Evolutionary conservation across 2,888 invertebrate species (phyloP).

Genomic region (Tachina lurida): DNA sequence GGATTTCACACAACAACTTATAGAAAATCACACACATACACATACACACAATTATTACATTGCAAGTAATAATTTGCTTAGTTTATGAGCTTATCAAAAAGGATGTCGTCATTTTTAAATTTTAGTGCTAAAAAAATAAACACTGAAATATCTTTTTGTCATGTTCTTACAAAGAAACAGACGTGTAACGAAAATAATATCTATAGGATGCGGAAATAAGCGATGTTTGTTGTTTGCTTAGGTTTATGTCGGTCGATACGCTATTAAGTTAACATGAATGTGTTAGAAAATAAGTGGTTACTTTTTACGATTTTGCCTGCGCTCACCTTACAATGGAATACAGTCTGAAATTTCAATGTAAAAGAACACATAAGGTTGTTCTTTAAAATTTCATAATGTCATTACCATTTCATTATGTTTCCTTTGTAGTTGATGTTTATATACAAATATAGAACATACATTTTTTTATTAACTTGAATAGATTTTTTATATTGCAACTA

Average conservation of each 20-base stretch:
- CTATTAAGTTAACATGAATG: neutral
- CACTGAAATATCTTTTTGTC: neutral
- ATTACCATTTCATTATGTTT: slow-evolving; percentile 51
- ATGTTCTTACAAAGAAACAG: neutral
- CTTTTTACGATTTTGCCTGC: slow-evolving; percentile 49
- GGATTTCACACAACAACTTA: neutral
- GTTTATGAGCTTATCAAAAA: slow-evolving; percentile 68
- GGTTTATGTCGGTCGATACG: slow-evolving; percentile 48
- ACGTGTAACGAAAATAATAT: neutral
- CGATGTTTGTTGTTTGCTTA: slow-evolving; percentile 45
- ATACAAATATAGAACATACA: too few relatives aligned
- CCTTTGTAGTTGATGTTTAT: neutral
- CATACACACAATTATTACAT: slow-evolving; percentile 24
- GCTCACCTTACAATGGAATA: slow-evolving; percentile 11
- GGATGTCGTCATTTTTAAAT: slow-evolving; percentile 61
- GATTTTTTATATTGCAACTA: slow-evolving; percentile 20
- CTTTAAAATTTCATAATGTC: slow-evolving; percentile 50
- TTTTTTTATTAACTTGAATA: slow-evolving; percentile 43
- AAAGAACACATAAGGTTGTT: slow-evolving; percentile 7
- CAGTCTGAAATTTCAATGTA: neutral
- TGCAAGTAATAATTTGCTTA: slow-evolving; percentile 63
- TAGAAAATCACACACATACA: slow-evolving; percentile 1
- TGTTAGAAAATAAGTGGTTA: slow-evolving; percentile 60
- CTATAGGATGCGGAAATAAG: slow-evolving; percentile 58
- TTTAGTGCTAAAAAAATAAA: slow-evolving; percentile 17